Evolutionary conservation across 1,140 invertebrate species (phyloP), one percentile per base, ranked within the genome.

Genomic region (Drosophila saltans): DNA sequence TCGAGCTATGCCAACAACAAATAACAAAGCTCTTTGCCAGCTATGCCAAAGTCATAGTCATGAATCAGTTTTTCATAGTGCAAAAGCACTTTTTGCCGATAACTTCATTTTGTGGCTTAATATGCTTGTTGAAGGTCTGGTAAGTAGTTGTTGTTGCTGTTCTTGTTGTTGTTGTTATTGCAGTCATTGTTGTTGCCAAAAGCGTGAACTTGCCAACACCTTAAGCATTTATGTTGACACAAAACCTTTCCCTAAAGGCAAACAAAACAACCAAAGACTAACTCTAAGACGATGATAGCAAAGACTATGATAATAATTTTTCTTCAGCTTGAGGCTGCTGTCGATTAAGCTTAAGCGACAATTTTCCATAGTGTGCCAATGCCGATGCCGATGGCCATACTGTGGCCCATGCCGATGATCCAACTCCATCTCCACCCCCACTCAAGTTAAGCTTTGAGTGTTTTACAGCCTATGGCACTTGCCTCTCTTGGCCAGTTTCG

Each of bases 171-270:
- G 70, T 56, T 75, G 73, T 52, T 64, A 30, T 56, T 56, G 52
- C 24, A 48, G 63, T 40, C 43, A 66, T 21, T 72, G 69, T 40
- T 72, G 64, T 68, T 69, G 75, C 40, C 78, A 78, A 84, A 90
- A 90, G 84, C 84, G 84, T 89, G 84, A 89, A 89, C 84, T 89
- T 78, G 77, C 84, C 81, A 89, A 89, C 84, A 90, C 85, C 85
- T 90, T 72, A 72, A 73, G 78, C 81, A 86, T 80, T 88, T 83
- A 60, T 83, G 80, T 88, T 86, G 82, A 86, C 83, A 83, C 82
- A 86, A 74, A 70, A 82, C 69, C 82, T 86, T 86, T 81, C 69
- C 69, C 69, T 76, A 43, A 41, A 66, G 65, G 58, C 69, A 69
- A 65, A 45, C 67, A 75, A 52, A 39, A 30, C 41, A 40, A 39